Percentiles rank a stretch among this genome's conserved stretches.
Conservation (phyloP, 2,888 invertebrate genomes). For the Pheosia gnoma region DNA sequence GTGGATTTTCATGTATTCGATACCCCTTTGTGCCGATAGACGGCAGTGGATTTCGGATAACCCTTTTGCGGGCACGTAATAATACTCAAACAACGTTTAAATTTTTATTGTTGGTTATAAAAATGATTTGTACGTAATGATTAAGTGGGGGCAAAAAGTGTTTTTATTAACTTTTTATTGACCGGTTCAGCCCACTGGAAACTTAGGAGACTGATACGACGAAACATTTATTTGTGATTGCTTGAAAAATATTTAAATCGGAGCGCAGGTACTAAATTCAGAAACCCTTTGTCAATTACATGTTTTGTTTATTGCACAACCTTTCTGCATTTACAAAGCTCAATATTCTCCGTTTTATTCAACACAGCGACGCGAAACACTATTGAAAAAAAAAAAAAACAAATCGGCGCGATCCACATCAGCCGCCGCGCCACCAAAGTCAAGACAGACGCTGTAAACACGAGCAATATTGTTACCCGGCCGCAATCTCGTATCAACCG, state of each 20-base stretch:
- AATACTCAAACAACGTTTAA: conserved; percentile 53
- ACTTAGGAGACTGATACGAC: conserved; percentile 2
- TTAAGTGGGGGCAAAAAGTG: conserved; percentile 38
- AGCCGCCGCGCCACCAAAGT: conserved; percentile 35
- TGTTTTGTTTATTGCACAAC: conserved; percentile 9
- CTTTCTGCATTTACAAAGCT: conserved; percentile 18
- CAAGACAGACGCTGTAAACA: conserved; percentile 52
- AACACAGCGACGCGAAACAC: conserved; percentile 31
- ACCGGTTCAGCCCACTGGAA: conserved; percentile 12
- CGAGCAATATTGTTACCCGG: conserved; percentile 75
- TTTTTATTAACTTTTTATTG: conserved; percentile 40
- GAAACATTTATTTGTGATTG: neutral
- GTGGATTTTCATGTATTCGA: conserved; percentile 73
- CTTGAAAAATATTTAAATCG: neutral
- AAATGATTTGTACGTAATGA: conserved; percentile 45
- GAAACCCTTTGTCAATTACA: neutral
- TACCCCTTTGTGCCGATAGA: conserved; percentile 42
- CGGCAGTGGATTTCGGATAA: conserved; percentile 54
- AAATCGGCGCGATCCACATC: conserved; percentile 45
- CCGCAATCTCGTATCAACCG: conserved; percentile 80
- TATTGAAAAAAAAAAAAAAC: conserved; percentile 41
- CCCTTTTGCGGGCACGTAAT: conserved; percentile 55
- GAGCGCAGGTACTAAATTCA: neutral
- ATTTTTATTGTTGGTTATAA: conserved; percentile 51
- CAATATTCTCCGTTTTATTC: conserved; percentile 29